Conservation (phyloP, 2,113 vertebrate genomes). For the Embiotoca jacksoni region DNA sequence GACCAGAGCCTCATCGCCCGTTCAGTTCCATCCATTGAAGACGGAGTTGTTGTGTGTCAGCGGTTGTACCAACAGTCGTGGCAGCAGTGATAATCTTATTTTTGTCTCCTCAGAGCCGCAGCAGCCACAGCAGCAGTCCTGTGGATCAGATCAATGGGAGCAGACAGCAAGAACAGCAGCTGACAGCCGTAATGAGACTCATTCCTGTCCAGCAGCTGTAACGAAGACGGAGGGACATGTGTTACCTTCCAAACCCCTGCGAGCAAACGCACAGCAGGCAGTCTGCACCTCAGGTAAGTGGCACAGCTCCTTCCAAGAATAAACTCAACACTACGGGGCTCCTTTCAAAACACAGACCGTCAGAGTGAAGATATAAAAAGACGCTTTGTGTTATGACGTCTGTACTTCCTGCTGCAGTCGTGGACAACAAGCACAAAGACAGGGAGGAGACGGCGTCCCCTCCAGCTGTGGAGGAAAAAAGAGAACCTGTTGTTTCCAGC, state of each 20-base stretch:
- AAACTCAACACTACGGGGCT: constrained; percentile 2
- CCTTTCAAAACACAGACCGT: constrained; percentile 4
- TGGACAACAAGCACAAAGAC: constrained; percentile 10
- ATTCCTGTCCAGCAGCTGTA: constrained; percentile 70
- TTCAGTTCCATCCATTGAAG: neutral
- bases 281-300: constrained; percentile 56
- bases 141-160: constrained; percentile 60
- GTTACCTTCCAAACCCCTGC: constrained; percentile 74
- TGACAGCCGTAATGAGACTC: constrained; percentile 58
- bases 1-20: too few relatives aligned
- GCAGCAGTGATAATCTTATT: neutral
- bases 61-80: neutral
- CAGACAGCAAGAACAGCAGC: constrained; percentile 66
- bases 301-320: constrained; percentile 38
- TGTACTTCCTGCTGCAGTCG: constrained; percentile 6
- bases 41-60: neutral
- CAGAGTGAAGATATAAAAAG: neutral
- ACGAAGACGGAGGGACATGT: constrained; percentile 78
- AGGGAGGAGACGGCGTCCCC: constrained; percentile 69
- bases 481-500: constrained; percentile 63
- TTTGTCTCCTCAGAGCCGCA: constrained; percentile 46
- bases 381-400: neutral
- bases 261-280: constrained; percentile 7
- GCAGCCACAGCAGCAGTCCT: constrained; percentile 28
- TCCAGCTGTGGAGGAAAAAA: constrained; percentile 79